phyloP scores from a whole-genome alignment of 2,797 vertebrate species.

The Peromyscus nudipes region DNA sequence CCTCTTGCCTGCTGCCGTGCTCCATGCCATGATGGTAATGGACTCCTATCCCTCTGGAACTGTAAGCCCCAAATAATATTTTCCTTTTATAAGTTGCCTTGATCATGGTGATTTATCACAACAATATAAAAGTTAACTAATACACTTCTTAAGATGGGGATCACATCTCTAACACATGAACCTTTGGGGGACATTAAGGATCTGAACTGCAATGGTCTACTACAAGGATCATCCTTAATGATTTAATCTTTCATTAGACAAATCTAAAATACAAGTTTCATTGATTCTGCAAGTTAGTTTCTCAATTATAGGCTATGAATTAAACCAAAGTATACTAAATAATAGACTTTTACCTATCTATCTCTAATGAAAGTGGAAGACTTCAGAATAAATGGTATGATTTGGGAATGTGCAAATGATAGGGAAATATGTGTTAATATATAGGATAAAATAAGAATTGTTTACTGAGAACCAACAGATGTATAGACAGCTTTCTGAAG shows the following conservation, averaged over 20 bases:
- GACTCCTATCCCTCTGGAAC: background rate
- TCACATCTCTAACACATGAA: background rate
- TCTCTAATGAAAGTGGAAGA: background rate
- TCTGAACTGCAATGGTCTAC: background rate
- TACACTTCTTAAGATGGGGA: background rate
- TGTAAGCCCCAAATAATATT: background rate
- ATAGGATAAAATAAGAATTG: background rate
- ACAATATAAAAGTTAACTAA: background rate
- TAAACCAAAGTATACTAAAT: background rate
- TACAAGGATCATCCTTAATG: background rate
- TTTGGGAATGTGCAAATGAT: background rate
- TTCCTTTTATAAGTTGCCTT: background rate
- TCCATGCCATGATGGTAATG: background rate
- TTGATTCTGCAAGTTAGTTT: background rate
- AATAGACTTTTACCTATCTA: background rate
- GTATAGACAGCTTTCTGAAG: background rate
- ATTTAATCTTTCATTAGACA: background rate
- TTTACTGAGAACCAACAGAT: background rate
- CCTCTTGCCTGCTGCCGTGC: background rate
- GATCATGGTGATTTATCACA: background rate
- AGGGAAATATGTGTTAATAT: background rate
- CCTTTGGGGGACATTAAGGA: background rate
- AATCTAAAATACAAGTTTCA: background rate
- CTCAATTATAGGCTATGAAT: background rate
- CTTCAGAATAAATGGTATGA: background rate